These are phyloP conservation scores for Rugalucina vietnamica DNA, from an alignment of 2,888 invertebrate genomes.

Conservation along the genomic window DNA sequence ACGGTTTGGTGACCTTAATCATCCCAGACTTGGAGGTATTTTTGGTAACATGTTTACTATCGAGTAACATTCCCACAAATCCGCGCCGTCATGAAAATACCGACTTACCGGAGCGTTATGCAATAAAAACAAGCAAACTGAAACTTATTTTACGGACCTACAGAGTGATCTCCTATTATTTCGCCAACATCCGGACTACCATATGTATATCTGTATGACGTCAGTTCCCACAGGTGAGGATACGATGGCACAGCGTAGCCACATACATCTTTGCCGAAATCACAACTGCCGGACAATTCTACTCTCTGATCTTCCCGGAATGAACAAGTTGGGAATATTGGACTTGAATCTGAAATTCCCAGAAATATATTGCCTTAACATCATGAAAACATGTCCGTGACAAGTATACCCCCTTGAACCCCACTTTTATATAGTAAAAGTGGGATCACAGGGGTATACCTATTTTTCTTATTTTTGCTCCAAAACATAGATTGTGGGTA, in stretches of 20 bases:
- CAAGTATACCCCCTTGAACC: too few species aligned
- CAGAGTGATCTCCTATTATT: neutral
- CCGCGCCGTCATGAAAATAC: too few species aligned
- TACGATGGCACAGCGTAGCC: neutral
- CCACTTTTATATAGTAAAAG: too few species aligned
- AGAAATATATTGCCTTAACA: too few species aligned
- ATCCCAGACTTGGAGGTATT: too few species aligned
- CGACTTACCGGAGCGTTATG: neutral
- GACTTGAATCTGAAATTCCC: neutral
- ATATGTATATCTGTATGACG: neutral
- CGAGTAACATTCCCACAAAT: too few species aligned
- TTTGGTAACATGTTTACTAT: too few species aligned
- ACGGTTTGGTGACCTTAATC: too few species aligned
- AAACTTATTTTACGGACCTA: neutral
- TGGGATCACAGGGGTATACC: too few species aligned
- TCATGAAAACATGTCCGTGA: too few species aligned
- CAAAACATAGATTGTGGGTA: too few species aligned
- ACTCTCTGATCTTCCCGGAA: neutral
- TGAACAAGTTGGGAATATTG: neutral
- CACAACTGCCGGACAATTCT: neutral
- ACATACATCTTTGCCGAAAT: slow-evolving; percentile 5
- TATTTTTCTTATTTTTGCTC: too few species aligned
- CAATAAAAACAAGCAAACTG: neutral
- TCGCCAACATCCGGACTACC: neutral
- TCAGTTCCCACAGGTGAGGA: slow-evolving; percentile 19